Evolutionary conservation across 2,888 invertebrate genomes (phyloP).

Genomic region (Mimumesa dahlbomi): DNA sequence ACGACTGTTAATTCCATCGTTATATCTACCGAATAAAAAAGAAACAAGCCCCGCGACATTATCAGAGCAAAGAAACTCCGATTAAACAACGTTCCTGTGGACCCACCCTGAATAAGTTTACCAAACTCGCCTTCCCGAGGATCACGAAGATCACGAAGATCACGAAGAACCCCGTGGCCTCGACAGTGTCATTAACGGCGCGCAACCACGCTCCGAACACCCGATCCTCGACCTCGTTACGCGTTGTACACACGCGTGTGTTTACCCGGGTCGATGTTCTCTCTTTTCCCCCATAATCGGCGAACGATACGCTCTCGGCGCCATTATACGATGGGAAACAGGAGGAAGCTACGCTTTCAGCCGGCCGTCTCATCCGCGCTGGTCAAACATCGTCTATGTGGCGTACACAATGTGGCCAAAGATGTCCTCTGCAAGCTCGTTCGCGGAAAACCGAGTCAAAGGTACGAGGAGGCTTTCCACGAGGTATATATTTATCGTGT

Average conservation of each 20-base stretch:
- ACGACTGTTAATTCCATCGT: too few relatives aligned
- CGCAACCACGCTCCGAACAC: constrained; percentile 61
- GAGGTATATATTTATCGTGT: too few relatives aligned
- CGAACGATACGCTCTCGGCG: constrained; percentile 40
- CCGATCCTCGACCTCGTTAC: constrained; percentile 62
- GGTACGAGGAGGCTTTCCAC: too few relatives aligned
- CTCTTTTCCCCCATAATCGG: constrained; percentile 55
- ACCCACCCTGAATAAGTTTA: constrained; percentile 62
- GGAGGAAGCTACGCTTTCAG: constrained; percentile 43
- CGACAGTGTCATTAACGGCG: constrained; percentile 59
- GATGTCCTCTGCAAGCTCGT: constrained; percentile 17
- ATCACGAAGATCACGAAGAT: constrained; percentile 45
- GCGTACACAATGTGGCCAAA: constrained; percentile 35
- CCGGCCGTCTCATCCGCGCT: constrained; percentile 40
- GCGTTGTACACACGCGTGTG: constrained; percentile 55
- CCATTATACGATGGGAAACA: constrained; percentile 36
- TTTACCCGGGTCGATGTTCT: constrained; percentile 53
- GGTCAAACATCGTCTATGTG: constrained; percentile 52
- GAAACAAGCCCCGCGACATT: too few relatives aligned
- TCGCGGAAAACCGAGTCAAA: too few relatives aligned
- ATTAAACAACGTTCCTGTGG: too few relatives aligned
- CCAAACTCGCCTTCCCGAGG: constrained; percentile 47
- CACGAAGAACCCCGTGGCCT: constrained; percentile 3
- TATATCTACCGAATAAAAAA: too few relatives aligned
- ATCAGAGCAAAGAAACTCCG: too few relatives aligned